These are phyloP conservation scores for Chaetura pelagica DNA, from an alignment of 2,113 vertebrate species.

Conservation along the genomic window DNA sequence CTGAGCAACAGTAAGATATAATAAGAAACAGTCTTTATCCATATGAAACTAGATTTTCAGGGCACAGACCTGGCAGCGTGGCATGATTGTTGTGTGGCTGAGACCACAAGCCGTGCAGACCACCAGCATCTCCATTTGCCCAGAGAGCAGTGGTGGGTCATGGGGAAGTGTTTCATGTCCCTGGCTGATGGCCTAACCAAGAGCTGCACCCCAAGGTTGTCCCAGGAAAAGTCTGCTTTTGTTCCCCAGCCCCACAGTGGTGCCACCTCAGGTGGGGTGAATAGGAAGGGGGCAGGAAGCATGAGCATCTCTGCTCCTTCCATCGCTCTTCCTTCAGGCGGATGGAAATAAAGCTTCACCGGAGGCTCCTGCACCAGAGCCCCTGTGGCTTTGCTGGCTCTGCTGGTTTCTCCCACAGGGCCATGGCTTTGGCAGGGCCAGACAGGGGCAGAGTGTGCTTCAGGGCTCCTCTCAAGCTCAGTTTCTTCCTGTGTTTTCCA, in stretches of 20 bases:
- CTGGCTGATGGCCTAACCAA: background rate
- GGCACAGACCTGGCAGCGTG: background rate
- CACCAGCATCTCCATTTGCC: background rate
- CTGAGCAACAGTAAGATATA: background rate
- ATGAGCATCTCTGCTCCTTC: background rate
- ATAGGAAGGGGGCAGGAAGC: background rate
- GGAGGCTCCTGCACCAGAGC: background rate
- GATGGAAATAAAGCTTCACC: accelerated
- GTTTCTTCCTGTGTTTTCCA: background rate
- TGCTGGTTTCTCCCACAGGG: background rate
- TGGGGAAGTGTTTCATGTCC: background rate
- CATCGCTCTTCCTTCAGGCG: background rate
- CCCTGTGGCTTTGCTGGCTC: accelerated
- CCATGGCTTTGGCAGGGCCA: background rate
- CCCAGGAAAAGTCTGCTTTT: background rate
- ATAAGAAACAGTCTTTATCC: slow-evolving; percentile 4
- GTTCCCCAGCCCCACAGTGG: accelerated
- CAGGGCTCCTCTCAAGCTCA: background rate
- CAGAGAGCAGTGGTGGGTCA: background rate
- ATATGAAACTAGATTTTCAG: background rate
- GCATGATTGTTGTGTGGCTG: accelerated
- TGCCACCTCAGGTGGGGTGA: background rate
- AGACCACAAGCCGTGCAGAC: background rate
- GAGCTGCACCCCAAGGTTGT: background rate
- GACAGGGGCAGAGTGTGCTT: background rate